Percentiles rank a stretch among this genome's conserved stretches.
Evolutionary conservation across 2,113 vertebrate genomes (phyloP).

Genomic region (Cynopterus brachyotis): DNA sequence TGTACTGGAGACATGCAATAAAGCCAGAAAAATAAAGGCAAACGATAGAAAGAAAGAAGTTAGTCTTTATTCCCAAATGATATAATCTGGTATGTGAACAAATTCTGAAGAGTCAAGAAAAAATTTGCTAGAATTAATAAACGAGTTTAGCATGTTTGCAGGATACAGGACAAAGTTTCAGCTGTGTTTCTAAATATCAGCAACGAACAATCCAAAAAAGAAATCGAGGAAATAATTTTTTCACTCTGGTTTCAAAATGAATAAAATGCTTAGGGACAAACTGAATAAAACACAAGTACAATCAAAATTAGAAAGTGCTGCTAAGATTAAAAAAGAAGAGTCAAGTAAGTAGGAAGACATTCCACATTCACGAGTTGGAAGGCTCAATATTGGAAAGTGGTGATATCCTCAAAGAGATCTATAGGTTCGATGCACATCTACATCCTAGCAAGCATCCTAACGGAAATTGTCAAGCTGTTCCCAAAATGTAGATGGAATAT

Average conservation of each 20-base stretch:
- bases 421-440: not conserved
- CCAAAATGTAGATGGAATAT: not conserved
- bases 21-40: not conserved
- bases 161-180: not conserved
- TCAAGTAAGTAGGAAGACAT: not conserved
- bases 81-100: not conserved
- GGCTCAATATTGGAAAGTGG: not conserved
- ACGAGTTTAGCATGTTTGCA: not conserved
- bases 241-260: not conserved
- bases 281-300: not conserved
- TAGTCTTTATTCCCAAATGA: not conserved
- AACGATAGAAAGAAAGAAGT: not conserved
- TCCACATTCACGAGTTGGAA: not conserved
- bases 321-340: not conserved
- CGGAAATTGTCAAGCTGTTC: not conserved
- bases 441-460: not conserved
- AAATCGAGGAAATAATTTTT: not conserved
- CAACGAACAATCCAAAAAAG: not conserved
- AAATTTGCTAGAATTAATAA: not conserved
- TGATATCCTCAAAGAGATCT: not conserved
- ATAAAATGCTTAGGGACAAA: not conserved
- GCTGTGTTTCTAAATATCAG: not conserved
- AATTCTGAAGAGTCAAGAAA: not conserved
- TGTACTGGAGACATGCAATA: not conserved
- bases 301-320: not conserved